phyloP scores from a whole-genome alignment of 2,113 vertebrate species.

The Otus sunia region DNA sequence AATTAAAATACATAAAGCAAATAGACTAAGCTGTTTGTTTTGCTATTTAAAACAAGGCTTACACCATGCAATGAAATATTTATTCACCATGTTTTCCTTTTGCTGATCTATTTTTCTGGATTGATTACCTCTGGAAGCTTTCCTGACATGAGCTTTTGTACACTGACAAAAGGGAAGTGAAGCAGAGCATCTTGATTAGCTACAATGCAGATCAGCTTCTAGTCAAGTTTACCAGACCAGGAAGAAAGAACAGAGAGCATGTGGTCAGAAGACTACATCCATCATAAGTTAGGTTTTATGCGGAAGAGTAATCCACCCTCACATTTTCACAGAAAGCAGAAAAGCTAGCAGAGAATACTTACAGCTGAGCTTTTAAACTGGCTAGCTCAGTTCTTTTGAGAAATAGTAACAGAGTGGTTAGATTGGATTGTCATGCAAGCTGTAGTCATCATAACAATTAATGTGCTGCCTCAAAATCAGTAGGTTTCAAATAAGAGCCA shows the following conservation, averaged over 20 bases:
- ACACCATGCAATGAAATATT: conserved; percentile 58
- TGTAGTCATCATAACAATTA: neutral
- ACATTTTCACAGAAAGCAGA: conserved; percentile 8
- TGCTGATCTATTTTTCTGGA: conserved; percentile 46
- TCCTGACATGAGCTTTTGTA: conserved; percentile 56
- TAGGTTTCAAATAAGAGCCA: neutral
- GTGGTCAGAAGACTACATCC: neutral
- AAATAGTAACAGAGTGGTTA: neutral
- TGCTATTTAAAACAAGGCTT: conserved; percentile 44
- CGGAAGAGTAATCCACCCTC: neutral
- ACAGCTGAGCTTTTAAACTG: neutral
- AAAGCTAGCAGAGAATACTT: neutral
- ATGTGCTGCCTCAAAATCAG: neutral
- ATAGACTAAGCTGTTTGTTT: conserved; percentile 3
- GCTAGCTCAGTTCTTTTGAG: neutral
- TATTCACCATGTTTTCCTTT: conserved; percentile 42
- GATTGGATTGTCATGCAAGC: neutral
- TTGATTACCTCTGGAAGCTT: conserved; percentile 64
- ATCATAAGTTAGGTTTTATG: neutral
- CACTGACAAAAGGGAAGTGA: conserved; percentile 39
- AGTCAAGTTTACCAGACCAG: neutral
- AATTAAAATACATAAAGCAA: conserved; percentile 35
- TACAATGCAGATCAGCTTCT: conserved; percentile 11
- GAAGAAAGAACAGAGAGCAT: neutral
- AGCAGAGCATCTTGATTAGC: conserved; percentile 38